Conservation (phyloP, 2,888 invertebrate genomes). For the Protophormia terraenovae region DNA sequence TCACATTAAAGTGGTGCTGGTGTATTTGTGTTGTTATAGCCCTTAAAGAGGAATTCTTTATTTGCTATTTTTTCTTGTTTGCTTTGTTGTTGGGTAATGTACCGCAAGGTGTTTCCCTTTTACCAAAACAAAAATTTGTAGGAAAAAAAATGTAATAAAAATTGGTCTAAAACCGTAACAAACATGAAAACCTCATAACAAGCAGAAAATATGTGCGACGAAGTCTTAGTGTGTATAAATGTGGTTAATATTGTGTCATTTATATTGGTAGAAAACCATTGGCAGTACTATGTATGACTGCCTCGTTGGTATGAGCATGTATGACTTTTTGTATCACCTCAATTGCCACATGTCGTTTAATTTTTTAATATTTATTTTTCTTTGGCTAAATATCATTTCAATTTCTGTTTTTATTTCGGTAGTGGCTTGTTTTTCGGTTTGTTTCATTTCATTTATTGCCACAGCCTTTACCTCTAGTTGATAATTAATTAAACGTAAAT, state of each 20-base stretch:
- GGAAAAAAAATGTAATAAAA: constrained; percentile 23
- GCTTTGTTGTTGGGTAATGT: constrained; percentile 10
- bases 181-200: constrained; percentile 48
- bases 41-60: constrained; percentile 56
- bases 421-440: constrained; percentile 15
- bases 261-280: constrained; percentile 27
- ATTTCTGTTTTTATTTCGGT: constrained; percentile 11
- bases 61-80: not conserved
- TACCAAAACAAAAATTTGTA: not conserved
- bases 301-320: not conserved
- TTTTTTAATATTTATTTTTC: constrained; percentile 38
- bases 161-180: constrained; percentile 55
- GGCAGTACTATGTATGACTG: constrained; percentile 14
- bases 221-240: not conserved
- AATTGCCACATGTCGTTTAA: constrained; percentile 64
- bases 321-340: constrained; percentile 50
- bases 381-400: constrained; percentile 56
- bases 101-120: constrained; percentile 63
- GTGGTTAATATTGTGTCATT: constrained; percentile 45
- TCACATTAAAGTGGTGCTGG: not conserved
- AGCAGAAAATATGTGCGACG: constrained; percentile 46
- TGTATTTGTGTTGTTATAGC: constrained; percentile 14
- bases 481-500: constrained; percentile 75
- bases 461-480: constrained; percentile 54
- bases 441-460: constrained; percentile 20